phyloP scores from a whole-genome alignment of 1,140 invertebrate genomes.

The Neotoxoptera formosana region DNA sequence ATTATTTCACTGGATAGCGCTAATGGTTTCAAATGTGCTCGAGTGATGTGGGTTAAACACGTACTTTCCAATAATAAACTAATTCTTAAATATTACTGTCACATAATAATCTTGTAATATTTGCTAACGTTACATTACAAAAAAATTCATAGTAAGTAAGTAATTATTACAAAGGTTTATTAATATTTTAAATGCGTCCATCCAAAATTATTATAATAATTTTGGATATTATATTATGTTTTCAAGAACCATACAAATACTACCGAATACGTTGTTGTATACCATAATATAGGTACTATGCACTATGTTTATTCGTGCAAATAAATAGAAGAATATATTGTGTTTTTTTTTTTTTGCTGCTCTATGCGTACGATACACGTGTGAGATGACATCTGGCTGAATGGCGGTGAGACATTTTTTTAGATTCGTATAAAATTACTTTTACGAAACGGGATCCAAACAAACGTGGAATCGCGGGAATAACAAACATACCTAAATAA shows the following conservation, averaged over 20 bases:
- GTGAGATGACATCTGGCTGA: background rate
- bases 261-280: background rate
- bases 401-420: background rate
- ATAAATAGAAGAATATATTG: background rate
- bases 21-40: background rate
- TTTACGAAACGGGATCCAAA: background rate
- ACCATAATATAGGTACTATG: background rate
- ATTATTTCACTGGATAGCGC: background rate
- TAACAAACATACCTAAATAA: background rate
- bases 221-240: too few relatives aligned
- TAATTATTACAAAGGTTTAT: too few relatives aligned
- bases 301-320: background rate
- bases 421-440: background rate
- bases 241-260: background rate
- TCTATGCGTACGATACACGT: background rate
- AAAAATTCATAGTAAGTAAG: too few relatives aligned
- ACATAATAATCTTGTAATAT: background rate
- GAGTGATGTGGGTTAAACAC: background rate
- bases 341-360: too few relatives aligned
- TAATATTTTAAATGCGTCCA: background rate
- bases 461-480: background rate
- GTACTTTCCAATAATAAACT: background rate
- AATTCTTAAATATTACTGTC: background rate
- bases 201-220: too few relatives aligned
- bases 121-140: background rate